Conservation (phyloP, 2,888 invertebrate species). For the Flexamia atlantica region DNA sequence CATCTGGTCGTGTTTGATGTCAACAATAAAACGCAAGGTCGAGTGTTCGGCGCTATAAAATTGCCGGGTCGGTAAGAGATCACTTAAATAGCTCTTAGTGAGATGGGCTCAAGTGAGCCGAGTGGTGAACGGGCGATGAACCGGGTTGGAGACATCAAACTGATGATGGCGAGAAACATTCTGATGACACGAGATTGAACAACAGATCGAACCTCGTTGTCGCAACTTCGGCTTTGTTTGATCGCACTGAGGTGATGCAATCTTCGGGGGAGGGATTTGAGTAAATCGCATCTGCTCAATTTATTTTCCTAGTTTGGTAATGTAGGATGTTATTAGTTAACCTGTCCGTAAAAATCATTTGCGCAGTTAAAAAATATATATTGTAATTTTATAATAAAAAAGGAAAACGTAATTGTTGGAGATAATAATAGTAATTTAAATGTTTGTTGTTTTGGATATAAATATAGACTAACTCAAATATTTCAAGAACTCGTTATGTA, state of each 20-base stretch:
- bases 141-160: constrained; percentile 13
- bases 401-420: too few species aligned
- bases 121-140: not conserved
- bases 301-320: too few species aligned
- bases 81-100: constrained; percentile 41
- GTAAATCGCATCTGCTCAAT: too few species aligned
- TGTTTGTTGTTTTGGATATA: too few species aligned
- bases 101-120: constrained; percentile 25
- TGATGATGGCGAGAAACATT: constrained; percentile 11
- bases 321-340: too few species aligned
- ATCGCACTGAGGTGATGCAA: not conserved
- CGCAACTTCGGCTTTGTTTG: not conserved
- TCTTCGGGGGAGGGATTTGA: too few species aligned
- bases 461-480: too few species aligned
- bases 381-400: too few species aligned
- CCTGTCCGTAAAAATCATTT: too few species aligned
- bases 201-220: not conserved
- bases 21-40: not conserved
- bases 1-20: not conserved
- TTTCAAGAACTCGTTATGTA: too few species aligned
- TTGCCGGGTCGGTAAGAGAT: not conserved
- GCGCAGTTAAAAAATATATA: too few species aligned
- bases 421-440: too few species aligned
- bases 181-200: not conserved
- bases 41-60: not conserved